These are phyloP conservation scores for Potorous gilbertii DNA, from an alignment of 2,797 vertebrate genomes.

Conservation along the genomic window DNA sequence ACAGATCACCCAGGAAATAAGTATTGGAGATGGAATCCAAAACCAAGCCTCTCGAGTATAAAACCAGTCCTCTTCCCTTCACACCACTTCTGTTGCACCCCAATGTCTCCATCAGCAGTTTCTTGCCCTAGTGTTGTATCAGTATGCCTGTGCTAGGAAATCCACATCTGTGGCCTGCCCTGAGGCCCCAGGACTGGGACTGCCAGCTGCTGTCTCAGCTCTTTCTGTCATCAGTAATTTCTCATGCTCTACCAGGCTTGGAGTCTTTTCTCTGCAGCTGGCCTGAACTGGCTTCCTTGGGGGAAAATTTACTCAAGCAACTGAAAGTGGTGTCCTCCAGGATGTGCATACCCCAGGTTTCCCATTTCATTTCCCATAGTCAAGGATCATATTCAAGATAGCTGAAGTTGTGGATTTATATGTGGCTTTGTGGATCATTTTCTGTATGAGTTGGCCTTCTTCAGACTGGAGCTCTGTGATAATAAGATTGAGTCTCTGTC, in stretches of 20 bases:
- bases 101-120: background rate
- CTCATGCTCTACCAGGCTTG: conserved; percentile 55
- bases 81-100: background rate
- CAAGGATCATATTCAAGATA: background rate
- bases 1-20: background rate
- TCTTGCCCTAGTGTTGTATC: background rate
- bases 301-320: background rate
- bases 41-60: background rate
- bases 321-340: background rate
- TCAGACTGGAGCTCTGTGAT: background rate
- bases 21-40: background rate
- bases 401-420: background rate
- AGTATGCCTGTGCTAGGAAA: background rate
- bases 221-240: conserved; percentile 45
- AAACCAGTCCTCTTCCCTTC: background rate
- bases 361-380: background rate
- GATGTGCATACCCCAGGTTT: background rate
- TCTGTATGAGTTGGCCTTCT: background rate
- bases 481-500: background rate
- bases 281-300: background rate
- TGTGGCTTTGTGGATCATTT: background rate
- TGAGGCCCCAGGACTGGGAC: background rate
- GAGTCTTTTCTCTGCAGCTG: background rate
- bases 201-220: conserved; percentile 12
- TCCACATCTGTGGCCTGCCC: background rate